Base-by-base conservation (phyloP, 2,113 vertebrate species). In the Leiothrix lutea region DNA sequence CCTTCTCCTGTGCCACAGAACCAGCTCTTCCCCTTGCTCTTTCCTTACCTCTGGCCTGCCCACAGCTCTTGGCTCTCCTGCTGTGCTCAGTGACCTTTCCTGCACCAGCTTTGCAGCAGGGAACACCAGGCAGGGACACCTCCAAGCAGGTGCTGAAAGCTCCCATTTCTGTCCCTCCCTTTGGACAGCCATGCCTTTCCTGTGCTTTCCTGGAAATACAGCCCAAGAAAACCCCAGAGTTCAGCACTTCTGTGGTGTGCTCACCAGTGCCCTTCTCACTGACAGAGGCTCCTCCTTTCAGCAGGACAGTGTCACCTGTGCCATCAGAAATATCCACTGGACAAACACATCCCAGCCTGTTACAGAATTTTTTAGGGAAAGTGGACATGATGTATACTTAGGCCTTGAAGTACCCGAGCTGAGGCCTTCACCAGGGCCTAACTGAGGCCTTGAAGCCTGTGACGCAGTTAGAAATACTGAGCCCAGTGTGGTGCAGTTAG, bases 271-370 rank as follows among this genome's bases (percentile, higher is more conserved):
- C 33, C 53, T 67, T 56, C 40, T 83, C 18, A 4, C 13, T 17
- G 33, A 7, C 60, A 73, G 11, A 64, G n/a, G 12, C 26, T 73
- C 19, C 25, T 85, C 47, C 36, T 81, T 40, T 17, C 82, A 40
- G 22, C 0, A 8, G 17, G 24, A 12, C 26, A 3, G 22, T 10
- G 33, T n/a, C 38, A 51, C 5, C 0, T 62, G 19, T 31, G 65
- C 51, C 57, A 35, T 17, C 60, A 67, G 65, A 53, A 86, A 70
- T 15, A 8, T 28, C 5, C 31, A 20, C 23, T 40, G 71, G 25
- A 22, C 25, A 62, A 33, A 48, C 19, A 9, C 26, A 48, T 11
- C 73, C 60, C 20, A 44, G 36, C n/a, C n/a, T n/a, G n/a, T n/a
- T n/a, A n/a, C n/a, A n/a, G n/a, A n/a, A n/a, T n/a, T n/a, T n/a